Percentiles rank a stretch among this genome's conserved stretches.
These are phyloP conservation scores for Noctua pronuba DNA, from an alignment of 2,888 invertebrate genomes.

Conservation along the genomic window DNA sequence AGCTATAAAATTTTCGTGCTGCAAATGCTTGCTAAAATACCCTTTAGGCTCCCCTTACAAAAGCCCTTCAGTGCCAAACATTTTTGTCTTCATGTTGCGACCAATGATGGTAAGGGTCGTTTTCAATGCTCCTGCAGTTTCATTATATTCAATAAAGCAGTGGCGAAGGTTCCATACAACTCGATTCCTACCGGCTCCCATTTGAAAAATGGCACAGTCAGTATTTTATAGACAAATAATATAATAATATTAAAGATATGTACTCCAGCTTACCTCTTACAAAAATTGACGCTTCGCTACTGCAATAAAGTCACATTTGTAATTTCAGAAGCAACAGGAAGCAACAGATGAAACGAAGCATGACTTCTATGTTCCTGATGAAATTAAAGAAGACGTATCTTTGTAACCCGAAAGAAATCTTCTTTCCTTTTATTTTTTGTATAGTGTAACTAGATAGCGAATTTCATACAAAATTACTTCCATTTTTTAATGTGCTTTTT, in stretches of 20 bases:
- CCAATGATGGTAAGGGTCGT: no score
- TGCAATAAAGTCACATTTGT: slow-evolving; percentile 12
- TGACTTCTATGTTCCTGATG: slow-evolving; percentile 80
- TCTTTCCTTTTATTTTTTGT: background rate
- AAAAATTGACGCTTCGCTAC: no score
- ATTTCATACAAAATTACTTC: background rate
- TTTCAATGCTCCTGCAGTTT: background rate
- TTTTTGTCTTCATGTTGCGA: background rate
- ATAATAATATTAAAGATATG: no score
- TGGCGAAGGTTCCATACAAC: no score
- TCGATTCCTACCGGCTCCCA: no score
- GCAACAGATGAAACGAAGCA: slow-evolving; percentile 28
- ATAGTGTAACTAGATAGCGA: background rate
- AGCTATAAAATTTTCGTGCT: background rate
- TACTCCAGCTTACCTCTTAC: no score
- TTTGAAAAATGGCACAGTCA: no score
- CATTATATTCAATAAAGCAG: background rate
- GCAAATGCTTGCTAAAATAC: background rate
- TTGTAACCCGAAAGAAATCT: background rate
- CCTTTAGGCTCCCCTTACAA: background rate
- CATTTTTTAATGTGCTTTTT: background rate
- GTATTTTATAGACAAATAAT: no score
- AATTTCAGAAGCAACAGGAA: slow-evolving; percentile 45
- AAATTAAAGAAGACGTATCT: slow-evolving; percentile 23
- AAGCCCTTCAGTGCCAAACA: background rate